These are phyloP conservation scores for Albula goreensis DNA, from an alignment of 2,113 vertebrate genomes.

Conservation along the genomic window DNA sequence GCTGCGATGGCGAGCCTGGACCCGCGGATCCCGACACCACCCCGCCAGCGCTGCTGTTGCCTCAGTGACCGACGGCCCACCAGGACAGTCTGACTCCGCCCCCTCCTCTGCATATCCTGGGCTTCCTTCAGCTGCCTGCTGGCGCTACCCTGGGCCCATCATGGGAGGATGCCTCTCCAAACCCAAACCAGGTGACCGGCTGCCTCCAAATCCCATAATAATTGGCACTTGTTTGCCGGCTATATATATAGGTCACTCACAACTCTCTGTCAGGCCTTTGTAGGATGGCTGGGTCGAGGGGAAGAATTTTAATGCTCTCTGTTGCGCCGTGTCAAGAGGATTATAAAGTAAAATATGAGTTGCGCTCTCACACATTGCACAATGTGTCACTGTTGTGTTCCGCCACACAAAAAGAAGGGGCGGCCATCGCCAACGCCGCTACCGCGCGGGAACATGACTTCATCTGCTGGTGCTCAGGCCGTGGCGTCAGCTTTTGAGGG, in stretches of 20 bases:
- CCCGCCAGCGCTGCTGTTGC: conserved; percentile 52
- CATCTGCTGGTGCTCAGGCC: conserved; percentile 1
- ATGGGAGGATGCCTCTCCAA: conserved; percentile 99
- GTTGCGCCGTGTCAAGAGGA: conserved; percentile 61
- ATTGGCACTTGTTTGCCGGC: conserved; percentile 36
- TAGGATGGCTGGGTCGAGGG: conserved; percentile 45
- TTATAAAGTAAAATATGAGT: conserved; percentile 60
- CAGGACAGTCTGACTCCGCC: conserved; percentile 44
- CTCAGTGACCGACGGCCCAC: conserved; percentile 47
- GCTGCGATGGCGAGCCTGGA: conserved; percentile 67
- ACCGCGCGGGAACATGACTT: conserved; percentile 2
- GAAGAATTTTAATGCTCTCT: conserved; percentile 74
- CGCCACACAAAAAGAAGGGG: not conserved
- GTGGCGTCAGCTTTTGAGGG: conserved; percentile 6
- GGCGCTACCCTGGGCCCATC: conserved; percentile 60
- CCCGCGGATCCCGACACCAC: conserved; percentile 56
- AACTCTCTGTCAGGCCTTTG: conserved; percentile 40
- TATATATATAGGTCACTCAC: conserved; percentile 50
- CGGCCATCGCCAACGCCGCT: not conserved
- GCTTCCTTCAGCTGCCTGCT: conserved; percentile 50
- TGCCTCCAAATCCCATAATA: conserved; percentile 35
- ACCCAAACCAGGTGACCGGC: conserved; percentile 88
- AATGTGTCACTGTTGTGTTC: conserved; percentile 33
- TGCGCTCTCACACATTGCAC: conserved; percentile 38
- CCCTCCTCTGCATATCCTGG: conserved; percentile 48